phyloP scores from a whole-genome alignment of 2,113 vertebrate species.

The Notarius lentiginosus region DNA sequence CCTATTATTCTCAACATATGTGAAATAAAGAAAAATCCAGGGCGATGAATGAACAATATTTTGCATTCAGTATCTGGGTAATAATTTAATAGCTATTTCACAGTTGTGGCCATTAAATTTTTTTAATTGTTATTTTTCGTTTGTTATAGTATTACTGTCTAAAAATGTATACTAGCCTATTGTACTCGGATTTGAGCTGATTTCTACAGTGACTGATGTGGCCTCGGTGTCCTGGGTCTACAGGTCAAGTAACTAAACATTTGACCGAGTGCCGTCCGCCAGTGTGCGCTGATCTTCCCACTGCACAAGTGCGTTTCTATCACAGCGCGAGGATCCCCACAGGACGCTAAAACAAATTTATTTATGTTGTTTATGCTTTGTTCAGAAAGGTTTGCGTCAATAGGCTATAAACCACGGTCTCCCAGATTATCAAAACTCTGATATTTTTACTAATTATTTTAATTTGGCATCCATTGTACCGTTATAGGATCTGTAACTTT shows the following conservation, averaged over 20 bases:
- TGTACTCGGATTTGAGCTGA: background rate
- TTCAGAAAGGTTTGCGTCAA: background rate
- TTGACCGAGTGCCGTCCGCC: background rate
- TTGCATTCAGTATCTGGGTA: no score
- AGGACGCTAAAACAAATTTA: background rate
- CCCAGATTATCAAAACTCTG: background rate
- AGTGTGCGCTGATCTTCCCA: background rate
- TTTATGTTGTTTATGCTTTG: background rate
- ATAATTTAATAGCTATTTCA: background rate
- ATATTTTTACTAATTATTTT: background rate
- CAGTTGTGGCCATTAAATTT: background rate
- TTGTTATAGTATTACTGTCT: background rate
- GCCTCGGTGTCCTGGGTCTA: background rate
- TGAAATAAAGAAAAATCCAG: background rate
- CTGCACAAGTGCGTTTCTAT: background rate
- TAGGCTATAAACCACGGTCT: background rate
- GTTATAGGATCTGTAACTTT: slow-evolving; percentile 30
- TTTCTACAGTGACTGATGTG: background rate
- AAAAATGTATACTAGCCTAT: background rate
- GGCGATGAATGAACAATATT: background rate
- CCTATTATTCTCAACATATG: no score
- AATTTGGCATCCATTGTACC: background rate
- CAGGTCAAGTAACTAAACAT: background rate
- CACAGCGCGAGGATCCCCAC: background rate
- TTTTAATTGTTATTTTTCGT: background rate